phyloP scores from a whole-genome alignment of 1,140 invertebrate species.

The Gonatopus flavifemur region DNA sequence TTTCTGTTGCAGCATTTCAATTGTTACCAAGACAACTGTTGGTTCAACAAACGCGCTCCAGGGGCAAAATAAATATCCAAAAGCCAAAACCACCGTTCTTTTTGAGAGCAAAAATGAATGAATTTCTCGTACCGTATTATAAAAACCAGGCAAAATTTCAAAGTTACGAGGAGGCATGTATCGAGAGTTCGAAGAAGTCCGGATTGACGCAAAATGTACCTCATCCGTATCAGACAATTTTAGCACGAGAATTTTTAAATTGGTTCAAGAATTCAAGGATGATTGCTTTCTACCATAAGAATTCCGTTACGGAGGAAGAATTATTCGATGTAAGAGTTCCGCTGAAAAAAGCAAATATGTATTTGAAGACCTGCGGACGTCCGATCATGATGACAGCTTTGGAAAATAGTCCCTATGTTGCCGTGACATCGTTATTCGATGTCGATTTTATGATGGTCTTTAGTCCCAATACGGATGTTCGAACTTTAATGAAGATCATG shows the following conservation, averaged over 20 bases:
- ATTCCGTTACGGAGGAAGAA: conserved; percentile 65
- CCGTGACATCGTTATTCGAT: conserved; percentile 45
- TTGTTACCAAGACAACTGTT: conserved; percentile 39
- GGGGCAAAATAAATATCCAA: conserved; percentile 74
- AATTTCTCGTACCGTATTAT: conserved; percentile 65
- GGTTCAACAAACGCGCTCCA: conserved; percentile 64
- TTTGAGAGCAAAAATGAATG: conserved; percentile 63
- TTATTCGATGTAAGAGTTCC: conserved; percentile 63
- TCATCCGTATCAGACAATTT: conserved; percentile 70
- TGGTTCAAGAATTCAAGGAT: conserved; percentile 72
- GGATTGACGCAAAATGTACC: conserved; percentile 40
- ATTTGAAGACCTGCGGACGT: conserved; percentile 64
- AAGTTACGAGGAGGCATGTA: conserved; percentile 50
- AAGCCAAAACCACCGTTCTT: conserved; percentile 69
- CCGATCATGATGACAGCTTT: conserved; percentile 65
- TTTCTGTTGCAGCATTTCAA: conserved; percentile 43
- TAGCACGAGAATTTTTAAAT: conserved; percentile 68
- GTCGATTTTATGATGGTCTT: conserved; percentile 62
- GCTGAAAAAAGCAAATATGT: conserved; percentile 67
- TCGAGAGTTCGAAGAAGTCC: conserved; percentile 12
- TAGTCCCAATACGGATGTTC: conserved; percentile 62
- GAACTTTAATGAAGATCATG: conserved; percentile 61
- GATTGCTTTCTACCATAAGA: conserved; percentile 69
- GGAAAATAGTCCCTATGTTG: conserved; percentile 61
- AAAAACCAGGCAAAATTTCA: conserved; percentile 39